Conservation (phyloP, 2,888 invertebrate genomes). For the Chrysomela aeneicollis region DNA sequence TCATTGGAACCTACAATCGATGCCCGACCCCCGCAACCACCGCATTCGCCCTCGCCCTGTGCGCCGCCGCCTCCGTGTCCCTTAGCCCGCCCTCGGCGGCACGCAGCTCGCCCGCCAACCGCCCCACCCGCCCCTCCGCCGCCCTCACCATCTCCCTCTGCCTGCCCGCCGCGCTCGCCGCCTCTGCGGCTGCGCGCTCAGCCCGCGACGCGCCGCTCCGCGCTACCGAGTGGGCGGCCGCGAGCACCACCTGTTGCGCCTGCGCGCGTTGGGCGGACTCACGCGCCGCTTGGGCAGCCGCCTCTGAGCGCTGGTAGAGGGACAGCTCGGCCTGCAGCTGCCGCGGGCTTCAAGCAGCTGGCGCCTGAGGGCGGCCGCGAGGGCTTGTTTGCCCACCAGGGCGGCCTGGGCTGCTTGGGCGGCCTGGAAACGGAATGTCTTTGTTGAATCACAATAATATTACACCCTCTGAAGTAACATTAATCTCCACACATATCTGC, state of each 20-base stretch:
- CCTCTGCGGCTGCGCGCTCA: constrained; percentile 40
- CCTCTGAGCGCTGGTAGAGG: constrained; percentile 74
- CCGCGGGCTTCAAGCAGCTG: constrained; percentile 73
- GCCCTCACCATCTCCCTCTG: constrained; percentile 56
- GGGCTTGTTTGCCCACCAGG: constrained; percentile 67
- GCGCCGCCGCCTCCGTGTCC: constrained; percentile 73
- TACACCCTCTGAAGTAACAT: too few relatives aligned
- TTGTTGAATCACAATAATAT: too few relatives aligned
- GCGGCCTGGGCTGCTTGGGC: too few relatives aligned
- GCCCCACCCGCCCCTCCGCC: constrained; percentile 70
- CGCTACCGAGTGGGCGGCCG: constrained; percentile 68
- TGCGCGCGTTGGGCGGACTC: constrained; percentile 75
- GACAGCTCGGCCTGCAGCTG: constrained; percentile 71
- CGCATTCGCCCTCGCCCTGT: constrained; percentile 74
- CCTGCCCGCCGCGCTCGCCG: constrained; percentile 40
- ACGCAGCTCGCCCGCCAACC: constrained; percentile 72
- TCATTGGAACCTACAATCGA: too few relatives aligned
- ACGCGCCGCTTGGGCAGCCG: constrained; percentile 71
- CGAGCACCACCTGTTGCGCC: constrained; percentile 70
- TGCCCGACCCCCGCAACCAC: constrained; percentile 62
- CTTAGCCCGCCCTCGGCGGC: constrained; percentile 74
- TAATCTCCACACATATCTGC: too few relatives aligned
- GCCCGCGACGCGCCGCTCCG: constrained; percentile 44
- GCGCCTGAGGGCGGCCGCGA: constrained; percentile 66
- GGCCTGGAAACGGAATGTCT: too few relatives aligned